phyloP scores from a whole-genome alignment of 2,797 vertebrate species.

The Rhabdomys pumilio region DNA sequence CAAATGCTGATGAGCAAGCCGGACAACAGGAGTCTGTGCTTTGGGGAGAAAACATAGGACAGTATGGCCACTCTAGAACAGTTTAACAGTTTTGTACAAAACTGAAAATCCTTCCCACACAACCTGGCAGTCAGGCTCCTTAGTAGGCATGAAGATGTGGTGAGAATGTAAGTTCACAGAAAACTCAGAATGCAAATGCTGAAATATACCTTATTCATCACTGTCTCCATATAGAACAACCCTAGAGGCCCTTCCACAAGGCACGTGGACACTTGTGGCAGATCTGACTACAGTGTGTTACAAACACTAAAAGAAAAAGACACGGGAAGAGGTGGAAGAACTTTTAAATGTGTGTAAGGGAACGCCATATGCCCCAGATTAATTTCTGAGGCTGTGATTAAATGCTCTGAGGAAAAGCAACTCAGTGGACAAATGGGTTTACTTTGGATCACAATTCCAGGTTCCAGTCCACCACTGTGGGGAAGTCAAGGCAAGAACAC shows the following conservation, averaged over 20 bases:
- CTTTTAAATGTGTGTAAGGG: accelerated
- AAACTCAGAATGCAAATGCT: background rate
- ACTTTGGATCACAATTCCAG: background rate
- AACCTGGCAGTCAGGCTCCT: background rate
- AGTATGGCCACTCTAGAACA: accelerated
- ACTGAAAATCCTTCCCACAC: background rate
- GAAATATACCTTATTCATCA: background rate
- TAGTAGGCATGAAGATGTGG: no score
- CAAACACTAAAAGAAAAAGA: background rate
- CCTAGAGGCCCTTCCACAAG: background rate
- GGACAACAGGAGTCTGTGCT: background rate
- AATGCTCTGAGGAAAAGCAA: background rate
- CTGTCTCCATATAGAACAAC: background rate
- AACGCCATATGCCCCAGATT: background rate
- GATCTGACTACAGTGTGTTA: no score
- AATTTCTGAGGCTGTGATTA: background rate
- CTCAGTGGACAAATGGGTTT: background rate
- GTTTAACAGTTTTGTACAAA: background rate
- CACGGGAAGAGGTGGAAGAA: accelerated
- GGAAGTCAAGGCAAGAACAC: background rate
- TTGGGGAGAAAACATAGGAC: accelerated
- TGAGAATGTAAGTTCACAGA: background rate
- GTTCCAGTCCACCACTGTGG: background rate
- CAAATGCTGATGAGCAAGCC: accelerated
- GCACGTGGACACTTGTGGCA: no score